Evolutionary conservation across 1,140 invertebrate genomes (phyloP), one percentile per base, ranked within the genome.

Genomic region (Nixonia krombeini): DNA sequence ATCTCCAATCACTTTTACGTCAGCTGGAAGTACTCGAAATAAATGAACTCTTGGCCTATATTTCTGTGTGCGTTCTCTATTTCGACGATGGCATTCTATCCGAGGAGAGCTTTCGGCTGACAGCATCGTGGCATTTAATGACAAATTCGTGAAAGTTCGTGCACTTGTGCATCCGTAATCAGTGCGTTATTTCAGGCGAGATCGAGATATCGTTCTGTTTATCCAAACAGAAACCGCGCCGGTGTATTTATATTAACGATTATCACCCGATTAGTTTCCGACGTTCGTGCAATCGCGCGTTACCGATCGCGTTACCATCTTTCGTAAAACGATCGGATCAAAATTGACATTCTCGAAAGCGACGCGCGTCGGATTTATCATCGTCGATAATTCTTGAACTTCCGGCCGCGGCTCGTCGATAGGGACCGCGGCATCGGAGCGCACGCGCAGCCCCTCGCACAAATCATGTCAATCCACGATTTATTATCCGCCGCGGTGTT

Each of bases 21-120:
- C 80, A 76, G 74, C 69, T 74, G 74, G 63, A 76, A 74, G 74
- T 72, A 78, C 80, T 82, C 73, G 73, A 82, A 83, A 82, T 83
- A 83, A 75, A 83, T 82, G 82, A 84, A 84, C 82, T 84, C 77
- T 84, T 84, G 82, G 76, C 81, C 81, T 77, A 84, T 76, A 82
- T 83, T 77, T 70, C 61, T 67, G 57, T 42, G 31, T 46, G 42
- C 58, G 46, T 66, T 45, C 55, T 47, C 41, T 41, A 57, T 65
- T 72, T 62, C 52, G 31, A 47, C 53, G 58, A 52, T 16, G 40
- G 33, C 17, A 57, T 53, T 57, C 49, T 31, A 46, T 26, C 44
- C 4, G 41, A 63, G 33, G n/a, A 57, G 17, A 56, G 49, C 35
- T 57, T 38, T 52, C 26, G 47, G 35, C 52, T 65, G 47, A 63